Conservation (phyloP, 2,797 vertebrate genomes). For the Danio kyathit region DNA sequence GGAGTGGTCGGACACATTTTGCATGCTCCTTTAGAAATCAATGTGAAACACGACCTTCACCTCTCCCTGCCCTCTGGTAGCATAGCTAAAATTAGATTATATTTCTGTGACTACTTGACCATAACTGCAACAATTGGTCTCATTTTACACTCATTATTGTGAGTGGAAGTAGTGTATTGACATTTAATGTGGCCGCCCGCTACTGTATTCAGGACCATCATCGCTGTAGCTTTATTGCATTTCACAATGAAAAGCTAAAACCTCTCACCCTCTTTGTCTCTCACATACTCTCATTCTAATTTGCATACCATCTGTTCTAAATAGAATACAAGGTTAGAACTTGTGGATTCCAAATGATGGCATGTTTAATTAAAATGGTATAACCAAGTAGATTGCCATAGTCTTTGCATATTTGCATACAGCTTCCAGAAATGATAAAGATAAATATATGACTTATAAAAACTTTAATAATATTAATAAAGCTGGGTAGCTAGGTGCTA, state of each 20-base stretch:
- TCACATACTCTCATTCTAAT: constrained; percentile 8
- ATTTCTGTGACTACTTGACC: not conserved
- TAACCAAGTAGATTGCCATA: not conserved
- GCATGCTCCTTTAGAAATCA: constrained; percentile 42
- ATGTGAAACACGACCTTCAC: constrained; percentile 33
- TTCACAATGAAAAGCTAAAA: constrained; percentile 14
- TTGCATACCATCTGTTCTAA: not conserved
- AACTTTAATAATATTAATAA: no score
- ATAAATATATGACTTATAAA: no score
- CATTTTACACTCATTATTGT: constrained; percentile 20
- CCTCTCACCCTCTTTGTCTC: not conserved
- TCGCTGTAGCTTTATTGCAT: not conserved
- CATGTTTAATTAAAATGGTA: not conserved
- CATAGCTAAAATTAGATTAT: not conserved
- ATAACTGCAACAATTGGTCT: not conserved
- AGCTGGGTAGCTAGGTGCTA: no score
- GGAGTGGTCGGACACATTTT: constrained; percentile 37
- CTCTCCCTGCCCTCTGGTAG: constrained; percentile 25
- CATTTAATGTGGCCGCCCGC: not conserved
- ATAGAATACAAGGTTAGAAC: not conserved
- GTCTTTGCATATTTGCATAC: not conserved
- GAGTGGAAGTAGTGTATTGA: not conserved
- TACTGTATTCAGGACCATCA: not conserved
- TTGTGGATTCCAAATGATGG: not conserved
- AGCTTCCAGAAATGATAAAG: no score